Conservation (phyloP, 2,113 vertebrate species). For the Actinemys pallida region DNA sequence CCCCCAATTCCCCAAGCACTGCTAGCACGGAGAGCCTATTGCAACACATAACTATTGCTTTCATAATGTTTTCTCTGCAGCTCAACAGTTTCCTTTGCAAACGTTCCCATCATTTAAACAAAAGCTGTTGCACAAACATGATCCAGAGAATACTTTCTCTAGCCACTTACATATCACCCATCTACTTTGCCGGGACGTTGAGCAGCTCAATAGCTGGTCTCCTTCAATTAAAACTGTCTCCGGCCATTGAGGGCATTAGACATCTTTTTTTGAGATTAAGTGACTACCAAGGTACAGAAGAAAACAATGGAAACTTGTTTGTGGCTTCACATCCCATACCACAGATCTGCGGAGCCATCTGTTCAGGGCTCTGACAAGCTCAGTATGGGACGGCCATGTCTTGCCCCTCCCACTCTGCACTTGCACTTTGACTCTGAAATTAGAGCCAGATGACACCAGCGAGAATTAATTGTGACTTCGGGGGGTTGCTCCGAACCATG, state of each 20-base stretch:
- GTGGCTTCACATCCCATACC: not conserved
- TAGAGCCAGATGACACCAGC: rapidly evolving
- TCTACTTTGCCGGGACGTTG: not conserved
- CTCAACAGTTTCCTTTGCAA: not conserved
- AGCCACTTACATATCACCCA: slow-evolving; percentile 3
- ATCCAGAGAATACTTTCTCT: slow-evolving; percentile 27
- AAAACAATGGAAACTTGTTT: slow-evolving; percentile 5
- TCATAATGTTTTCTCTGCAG: not conserved
- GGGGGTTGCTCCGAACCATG: not conserved
- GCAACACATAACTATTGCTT: not conserved
- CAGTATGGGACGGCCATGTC: not conserved
- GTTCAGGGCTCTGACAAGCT: not conserved
- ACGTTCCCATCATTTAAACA: not conserved
- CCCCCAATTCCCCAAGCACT: not conserved
- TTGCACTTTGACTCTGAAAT: rapidly evolving
- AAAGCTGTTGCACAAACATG: slow-evolving; percentile 19
- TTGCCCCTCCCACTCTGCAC: not conserved
- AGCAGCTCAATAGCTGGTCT: not conserved
- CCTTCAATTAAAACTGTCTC: not conserved
- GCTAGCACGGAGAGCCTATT: not conserved
- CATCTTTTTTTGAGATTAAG: not conserved
- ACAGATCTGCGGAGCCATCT: not conserved
- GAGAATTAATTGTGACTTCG: not conserved
- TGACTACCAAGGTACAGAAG: not conserved
- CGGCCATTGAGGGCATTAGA: not conserved